These are phyloP conservation scores for Neomorphus geoffroyi DNA, from an alignment of 2,797 vertebrate species.

Conservation along the genomic window DNA sequence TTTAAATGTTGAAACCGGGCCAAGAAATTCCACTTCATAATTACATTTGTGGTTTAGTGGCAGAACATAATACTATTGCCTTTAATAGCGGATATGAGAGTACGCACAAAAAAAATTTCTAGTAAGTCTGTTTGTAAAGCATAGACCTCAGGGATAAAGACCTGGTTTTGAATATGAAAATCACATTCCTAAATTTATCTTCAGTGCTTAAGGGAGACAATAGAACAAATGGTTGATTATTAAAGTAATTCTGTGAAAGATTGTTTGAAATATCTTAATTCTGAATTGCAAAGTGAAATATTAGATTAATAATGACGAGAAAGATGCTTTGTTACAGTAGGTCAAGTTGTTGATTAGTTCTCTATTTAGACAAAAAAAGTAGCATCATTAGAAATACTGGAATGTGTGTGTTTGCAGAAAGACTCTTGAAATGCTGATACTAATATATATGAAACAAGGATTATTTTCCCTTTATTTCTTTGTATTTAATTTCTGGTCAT, in stretches of 20 bases:
- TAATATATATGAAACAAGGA: neutral
- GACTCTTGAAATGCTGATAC: neutral
- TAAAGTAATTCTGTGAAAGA: neutral
- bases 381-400: neutral
- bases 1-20: neutral
- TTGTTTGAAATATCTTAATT: neutral
- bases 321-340: neutral
- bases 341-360: neutral
- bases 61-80: neutral
- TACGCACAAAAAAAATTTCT: fast-evolving
- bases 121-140: neutral
- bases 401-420: neutral
- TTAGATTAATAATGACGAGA: neutral
- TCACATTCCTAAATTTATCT: neutral
- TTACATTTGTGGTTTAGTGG: conserved; percentile 10
- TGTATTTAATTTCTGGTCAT: neutral
- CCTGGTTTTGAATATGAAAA: neutral
- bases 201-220: neutral
- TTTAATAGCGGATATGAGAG: neutral
- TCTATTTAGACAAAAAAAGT: neutral
- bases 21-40: conserved; percentile 34
- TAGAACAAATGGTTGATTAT: neutral
- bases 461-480: neutral
- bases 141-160: neutral
- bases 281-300: neutral